Conservation (phyloP, 2,888 invertebrate species). For the Epistrophe grossulariae region DNA sequence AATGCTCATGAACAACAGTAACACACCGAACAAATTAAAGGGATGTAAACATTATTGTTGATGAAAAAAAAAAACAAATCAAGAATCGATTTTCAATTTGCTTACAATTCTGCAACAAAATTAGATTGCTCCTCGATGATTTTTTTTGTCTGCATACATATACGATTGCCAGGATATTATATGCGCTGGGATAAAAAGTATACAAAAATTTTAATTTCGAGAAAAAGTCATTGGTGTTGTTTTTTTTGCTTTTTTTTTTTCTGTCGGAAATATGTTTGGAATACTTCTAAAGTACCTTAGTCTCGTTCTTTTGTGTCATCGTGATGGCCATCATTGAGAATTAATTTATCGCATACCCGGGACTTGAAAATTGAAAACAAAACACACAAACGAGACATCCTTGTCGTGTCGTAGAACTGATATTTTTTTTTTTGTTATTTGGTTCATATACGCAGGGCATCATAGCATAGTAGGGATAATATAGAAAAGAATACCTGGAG, state of each 20-base stretch:
- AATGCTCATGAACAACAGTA: slow-evolving; percentile 8
- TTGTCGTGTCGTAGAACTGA: slow-evolving; percentile 8
- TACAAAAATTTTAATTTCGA: slow-evolving; percentile 53
- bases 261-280: slow-evolving; percentile 21
- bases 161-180: slow-evolving; percentile 13
- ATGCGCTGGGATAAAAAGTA: slow-evolving; percentile 7
- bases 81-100: slow-evolving; percentile 74
- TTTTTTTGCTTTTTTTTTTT: slow-evolving; percentile 18
- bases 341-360: slow-evolving; percentile 69
- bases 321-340: slow-evolving; percentile 74
- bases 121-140: slow-evolving; percentile 33
- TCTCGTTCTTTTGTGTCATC: slow-evolving; percentile 60
- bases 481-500: slow-evolving; percentile 54
- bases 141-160: slow-evolving; percentile 26
- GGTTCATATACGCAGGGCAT: neutral
- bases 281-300: slow-evolving; percentile 15
- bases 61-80: slow-evolving; percentile 40
- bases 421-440: slow-evolving; percentile 32
- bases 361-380: slow-evolving; percentile 64
- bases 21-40: slow-evolving; percentile 37
- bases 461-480: neutral
- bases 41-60: slow-evolving; percentile 50
- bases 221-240: slow-evolving; percentile 40
- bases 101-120: slow-evolving; percentile 53
- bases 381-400: slow-evolving; percentile 52